phyloP scores from a whole-genome alignment of 2,797 vertebrate genomes.

The Melopsittacus undulatus region DNA sequence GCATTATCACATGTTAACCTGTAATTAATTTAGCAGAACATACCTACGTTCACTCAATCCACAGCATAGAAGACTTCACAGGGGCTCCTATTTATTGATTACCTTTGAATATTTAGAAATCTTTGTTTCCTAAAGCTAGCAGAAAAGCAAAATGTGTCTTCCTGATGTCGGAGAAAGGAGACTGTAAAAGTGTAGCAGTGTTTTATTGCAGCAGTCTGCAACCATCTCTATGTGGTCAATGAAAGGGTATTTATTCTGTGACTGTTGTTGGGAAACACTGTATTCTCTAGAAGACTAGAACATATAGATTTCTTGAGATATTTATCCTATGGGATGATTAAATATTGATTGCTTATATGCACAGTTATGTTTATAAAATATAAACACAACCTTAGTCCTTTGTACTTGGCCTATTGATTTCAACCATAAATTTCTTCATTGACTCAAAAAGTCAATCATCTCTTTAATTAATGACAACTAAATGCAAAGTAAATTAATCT shows the following conservation, averaged over 20 bases:
- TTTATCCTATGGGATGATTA: neutral
- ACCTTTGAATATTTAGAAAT: neutral
- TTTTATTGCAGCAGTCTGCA: neutral
- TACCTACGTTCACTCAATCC: accelerated
- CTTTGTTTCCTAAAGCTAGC: neutral
- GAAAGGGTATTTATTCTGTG: neutral
- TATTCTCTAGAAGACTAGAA: neutral
- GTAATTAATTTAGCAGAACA: neutral
- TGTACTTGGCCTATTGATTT: slow-evolving; percentile 1
- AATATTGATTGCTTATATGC: neutral
- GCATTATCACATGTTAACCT: neutral
- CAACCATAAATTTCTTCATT: neutral
- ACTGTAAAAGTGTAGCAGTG: neutral
- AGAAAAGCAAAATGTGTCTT: neutral
- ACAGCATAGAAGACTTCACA: neutral
- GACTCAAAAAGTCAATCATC: neutral
- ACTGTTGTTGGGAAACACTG: neutral
- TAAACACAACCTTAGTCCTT: neutral
- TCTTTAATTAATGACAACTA: slow-evolving; percentile 5
- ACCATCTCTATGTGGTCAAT: neutral
- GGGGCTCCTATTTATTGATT: neutral
- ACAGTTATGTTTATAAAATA: neutral
- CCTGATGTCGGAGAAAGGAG: neutral
- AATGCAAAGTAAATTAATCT: neutral
- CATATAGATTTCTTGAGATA: neutral